Evolutionary conservation across 2,113 vertebrate genomes (phyloP).

Genomic region (Hippopotamus amphibius): DNA sequence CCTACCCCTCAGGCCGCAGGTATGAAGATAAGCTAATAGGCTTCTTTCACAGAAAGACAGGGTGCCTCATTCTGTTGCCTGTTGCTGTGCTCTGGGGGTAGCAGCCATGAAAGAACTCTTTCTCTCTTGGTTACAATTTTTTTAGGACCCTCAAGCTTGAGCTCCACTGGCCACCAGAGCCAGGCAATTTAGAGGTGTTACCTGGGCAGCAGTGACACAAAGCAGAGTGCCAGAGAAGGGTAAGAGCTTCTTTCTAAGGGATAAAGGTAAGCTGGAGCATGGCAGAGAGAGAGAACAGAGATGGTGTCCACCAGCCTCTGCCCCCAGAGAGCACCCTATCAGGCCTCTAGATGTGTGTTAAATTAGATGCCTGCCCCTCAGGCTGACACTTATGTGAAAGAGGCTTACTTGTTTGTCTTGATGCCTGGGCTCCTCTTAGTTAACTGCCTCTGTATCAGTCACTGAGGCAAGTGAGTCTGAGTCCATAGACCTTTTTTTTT

Average conservation of each 20-base stretch:
- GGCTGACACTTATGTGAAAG: not conserved
- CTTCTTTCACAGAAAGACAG: not conserved
- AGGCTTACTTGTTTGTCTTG: not conserved
- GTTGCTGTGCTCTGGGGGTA: not conserved
- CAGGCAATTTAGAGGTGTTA: not conserved
- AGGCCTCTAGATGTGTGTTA: not conserved
- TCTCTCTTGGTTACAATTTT: not conserved
- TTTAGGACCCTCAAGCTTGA: not conserved
- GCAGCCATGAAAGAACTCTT: not conserved
- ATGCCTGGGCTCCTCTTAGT: not conserved
- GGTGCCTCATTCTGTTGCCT: not conserved
- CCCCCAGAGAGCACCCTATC: not conserved
- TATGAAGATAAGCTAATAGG: not conserved
- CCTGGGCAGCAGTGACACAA: not conserved
- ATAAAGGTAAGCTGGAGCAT: not conserved
- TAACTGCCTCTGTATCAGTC: not conserved
- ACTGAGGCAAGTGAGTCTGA: not conserved
- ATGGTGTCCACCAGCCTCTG: not conserved
- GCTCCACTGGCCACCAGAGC: not conserved
- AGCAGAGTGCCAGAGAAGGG: no score
- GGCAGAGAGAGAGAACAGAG: no score
- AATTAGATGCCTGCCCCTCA: not conserved
- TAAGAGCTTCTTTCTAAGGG: not conserved
- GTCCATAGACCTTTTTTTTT: not conserved
- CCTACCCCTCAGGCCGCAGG: not conserved